Evolutionary conservation across 2,113 vertebrate genomes (phyloP).

Genomic region (Reinhardtius hippoglossoides): DNA sequence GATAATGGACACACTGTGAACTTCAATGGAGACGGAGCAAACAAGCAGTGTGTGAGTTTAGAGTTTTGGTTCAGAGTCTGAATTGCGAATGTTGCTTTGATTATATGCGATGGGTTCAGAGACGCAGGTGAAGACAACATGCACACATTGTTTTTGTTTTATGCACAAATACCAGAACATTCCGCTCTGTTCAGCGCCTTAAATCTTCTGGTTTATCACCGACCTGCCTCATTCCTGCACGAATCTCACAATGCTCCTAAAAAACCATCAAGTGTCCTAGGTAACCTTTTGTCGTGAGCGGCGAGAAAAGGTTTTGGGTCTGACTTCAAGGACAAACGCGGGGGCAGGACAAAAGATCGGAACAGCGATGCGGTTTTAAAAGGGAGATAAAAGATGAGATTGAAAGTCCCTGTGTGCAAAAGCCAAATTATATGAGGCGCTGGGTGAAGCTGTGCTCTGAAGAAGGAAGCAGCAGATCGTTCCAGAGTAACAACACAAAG

Average conservation of each 20-base stretch:
- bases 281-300: constrained; percentile 1
- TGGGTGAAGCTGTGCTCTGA: not conserved
- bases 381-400: constrained; percentile 19
- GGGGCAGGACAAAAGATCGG: not conserved
- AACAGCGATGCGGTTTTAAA: not conserved
- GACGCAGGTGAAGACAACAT: constrained; percentile 17
- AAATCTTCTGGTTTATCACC: not conserved
- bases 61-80: constrained; percentile 19
- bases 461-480: not conserved
- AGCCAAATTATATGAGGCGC: constrained; percentile 8
- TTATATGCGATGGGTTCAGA: constrained; percentile 11
- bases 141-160: not conserved
- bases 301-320: not conserved
- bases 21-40: constrained; percentile 20
- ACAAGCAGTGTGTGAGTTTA: constrained; percentile 18
- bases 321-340: constrained; percentile 29
- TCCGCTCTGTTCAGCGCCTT: not conserved
- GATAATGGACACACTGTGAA: constrained; percentile 53
- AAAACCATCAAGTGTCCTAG: constrained; percentile 13
- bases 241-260: not conserved
- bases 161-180: not conserved
- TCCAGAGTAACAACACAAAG: not conserved
- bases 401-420: not conserved
- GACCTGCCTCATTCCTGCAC: not conserved
- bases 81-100: not conserved